Base-by-base conservation (phyloP, 2,113 vertebrate species). In the Clupea harengus region DNA sequence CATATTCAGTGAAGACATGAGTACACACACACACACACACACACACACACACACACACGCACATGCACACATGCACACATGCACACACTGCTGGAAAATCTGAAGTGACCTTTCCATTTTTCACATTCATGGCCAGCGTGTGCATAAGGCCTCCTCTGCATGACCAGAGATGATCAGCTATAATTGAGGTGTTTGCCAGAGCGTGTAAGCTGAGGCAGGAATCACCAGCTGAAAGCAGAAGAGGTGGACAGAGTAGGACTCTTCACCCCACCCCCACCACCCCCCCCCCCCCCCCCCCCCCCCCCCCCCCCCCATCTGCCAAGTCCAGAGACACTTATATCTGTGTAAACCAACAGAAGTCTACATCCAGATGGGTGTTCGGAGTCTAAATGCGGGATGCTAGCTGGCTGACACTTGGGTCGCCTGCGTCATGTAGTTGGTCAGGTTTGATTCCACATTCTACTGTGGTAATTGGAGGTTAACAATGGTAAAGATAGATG, bases 101-200 rank as follows among this genome's bases (percentile, higher is more conserved):
- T 86, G 86, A 86, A 84, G 81, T 87, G 84, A 90, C 83, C 88
- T 87, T 88, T 84, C 54, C 46, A 15, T 84, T 81, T 87, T 87
- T 85, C 88, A 86, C 86, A 86, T 87, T 89, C 86, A 87, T 87
- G 88, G 25, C 57, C 72, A 20, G 67, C 72, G 57, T 78, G 57
- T 83, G 60, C 81, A 57, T 50, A 50, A 72, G 85, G 81, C 80
- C 50, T 90, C 84, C 84, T 83, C 84, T 49, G 82, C 20, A n/a
- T 86, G 87, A 81, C 86, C 81, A 83, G 72, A 83, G 86, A 89
- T 85, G 81, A 87, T 82, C 86, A 45, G 72, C 75, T 82, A 84
- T 89, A 89, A 89, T 90, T 90, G 84, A 88, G 28, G 80, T 85
- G 87, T 86, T 87, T 90, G 85, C 72, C 87, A 20, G 67, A 83